Conservation (phyloP, 2,113 vertebrate species). For the Oxygymnocypris stewartii region DNA sequence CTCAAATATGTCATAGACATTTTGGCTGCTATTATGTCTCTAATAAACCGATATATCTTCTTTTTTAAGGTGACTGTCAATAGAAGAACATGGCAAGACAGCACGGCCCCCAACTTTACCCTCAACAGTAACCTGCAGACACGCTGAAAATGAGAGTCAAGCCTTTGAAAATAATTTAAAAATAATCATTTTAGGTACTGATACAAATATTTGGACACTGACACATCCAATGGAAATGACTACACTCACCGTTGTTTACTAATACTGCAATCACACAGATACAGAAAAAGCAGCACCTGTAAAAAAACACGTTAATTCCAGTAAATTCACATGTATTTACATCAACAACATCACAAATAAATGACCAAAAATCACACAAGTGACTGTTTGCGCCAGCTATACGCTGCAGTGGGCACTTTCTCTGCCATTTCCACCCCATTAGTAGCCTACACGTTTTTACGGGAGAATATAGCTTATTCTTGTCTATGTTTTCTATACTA, state of each 20-base stretch:
- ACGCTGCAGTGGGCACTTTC: too few relatives aligned
- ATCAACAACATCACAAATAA: too few relatives aligned
- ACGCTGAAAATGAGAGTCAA: background rate
- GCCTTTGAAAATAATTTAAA: background rate
- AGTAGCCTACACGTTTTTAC: too few relatives aligned
- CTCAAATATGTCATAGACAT: background rate
- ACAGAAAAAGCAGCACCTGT: background rate
- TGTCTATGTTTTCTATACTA: too few relatives aligned
- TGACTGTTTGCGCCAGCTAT: too few relatives aligned
- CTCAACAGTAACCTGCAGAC: background rate
- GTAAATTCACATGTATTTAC: too few relatives aligned
- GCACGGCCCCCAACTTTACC: background rate
- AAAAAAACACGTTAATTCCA: background rate
- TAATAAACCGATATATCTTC: background rate
- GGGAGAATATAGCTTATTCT: too few relatives aligned
- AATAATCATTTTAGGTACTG: background rate
- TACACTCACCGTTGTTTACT: background rate
- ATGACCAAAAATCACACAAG: too few relatives aligned
- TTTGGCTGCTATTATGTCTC: background rate
- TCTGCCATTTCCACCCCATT: too few relatives aligned
- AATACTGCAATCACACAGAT: background rate
- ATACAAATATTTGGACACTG: background rate
- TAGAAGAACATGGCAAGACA: background rate
- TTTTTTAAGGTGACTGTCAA: background rate
- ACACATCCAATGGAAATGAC: background rate